Base-by-base conservation (phyloP, 2,888 invertebrate genomes). In the Nezara viridula region DNA sequence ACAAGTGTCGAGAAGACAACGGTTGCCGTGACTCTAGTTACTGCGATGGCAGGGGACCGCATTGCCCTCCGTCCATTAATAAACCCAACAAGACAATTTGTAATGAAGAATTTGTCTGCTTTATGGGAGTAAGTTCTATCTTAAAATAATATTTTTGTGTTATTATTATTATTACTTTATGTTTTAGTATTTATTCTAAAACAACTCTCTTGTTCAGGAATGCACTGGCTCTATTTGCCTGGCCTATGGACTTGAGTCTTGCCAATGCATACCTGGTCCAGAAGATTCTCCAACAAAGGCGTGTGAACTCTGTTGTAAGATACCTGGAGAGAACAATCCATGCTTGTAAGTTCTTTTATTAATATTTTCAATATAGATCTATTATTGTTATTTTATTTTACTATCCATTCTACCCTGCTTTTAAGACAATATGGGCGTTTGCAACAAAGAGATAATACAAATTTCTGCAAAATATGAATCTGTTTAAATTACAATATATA, bases 171-270 rank as follows among this genome's bases (percentile, higher is more conserved):
- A 19, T 66, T 66, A 27, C 66, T 4, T 14, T 66, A 44, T 44
- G n/a, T n/a, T n/a, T n/a, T n/a, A n/a, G n/a, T n/a, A 44, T 44
- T 44, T 44, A 44, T 44, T 50, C 16, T 10, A 50, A 50, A 50
- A 50, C 50, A 50, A 27, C 60, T 60, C 27, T 60, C 5, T 9
- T 16, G 0, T 44, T 27, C 60, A 97, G 97, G 97, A 98, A 93
- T 99, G 99, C 92, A 98, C 98, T 0, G 98, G 98, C 1, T 98
- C 98, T n/a, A 98, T 99, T 92, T 99, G 99, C 94, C 94, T 98
- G 91, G 98, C 98, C 9, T 98, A 98, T 92, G 98, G 98, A 21
- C 94, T 99, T 93, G 98, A 98, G 93, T 98, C 98, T 60, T 99
- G 99, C 92, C 98, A 98, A 93, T 98, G 98, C 93, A 95, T 96